These are phyloP conservation scores for Helicoverpa assulta DNA, from an alignment of 2,888 invertebrate species.

Conservation along the genomic window DNA sequence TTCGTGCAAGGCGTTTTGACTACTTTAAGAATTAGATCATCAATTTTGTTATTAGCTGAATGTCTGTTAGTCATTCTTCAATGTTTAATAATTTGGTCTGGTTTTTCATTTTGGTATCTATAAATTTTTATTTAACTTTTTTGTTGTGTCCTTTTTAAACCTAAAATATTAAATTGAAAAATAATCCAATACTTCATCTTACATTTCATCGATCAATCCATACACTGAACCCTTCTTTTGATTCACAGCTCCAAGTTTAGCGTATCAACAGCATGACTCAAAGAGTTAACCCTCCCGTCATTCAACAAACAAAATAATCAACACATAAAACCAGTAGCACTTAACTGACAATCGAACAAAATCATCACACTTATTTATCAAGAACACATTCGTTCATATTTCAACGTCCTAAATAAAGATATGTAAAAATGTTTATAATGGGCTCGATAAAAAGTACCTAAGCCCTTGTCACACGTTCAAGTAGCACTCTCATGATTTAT, in stretches of 20 bases:
- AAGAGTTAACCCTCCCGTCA: slow-evolving; percentile 34
- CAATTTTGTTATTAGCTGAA: slow-evolving; percentile 12
- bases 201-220: slow-evolving; percentile 14
- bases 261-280: slow-evolving; percentile 29
- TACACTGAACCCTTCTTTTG: slow-evolving; percentile 6
- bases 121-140: neutral
- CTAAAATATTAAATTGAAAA: neutral
- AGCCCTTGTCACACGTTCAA: slow-evolving; percentile 60
- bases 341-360: slow-evolving; percentile 47
- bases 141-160: too few species aligned
- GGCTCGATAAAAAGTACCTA: slow-evolving; percentile 44
- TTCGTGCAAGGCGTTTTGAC: slow-evolving; percentile 12
- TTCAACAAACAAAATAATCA: slow-evolving; percentile 45
- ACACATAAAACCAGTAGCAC: slow-evolving; percentile 48
- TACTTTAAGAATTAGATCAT: slow-evolving; percentile 38
- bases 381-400: slow-evolving; percentile 53
- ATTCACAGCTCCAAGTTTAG: slow-evolving; percentile 31
- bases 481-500: slow-evolving; percentile 65
- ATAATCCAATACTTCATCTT: neutral
- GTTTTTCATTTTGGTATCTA: neutral
- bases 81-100: neutral
- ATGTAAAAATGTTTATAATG: slow-evolving; percentile 52
- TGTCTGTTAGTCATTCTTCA: neutral
- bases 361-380: slow-evolving; percentile 53
- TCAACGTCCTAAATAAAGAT: slow-evolving; percentile 52